Evolutionary conservation across 2,113 vertebrate species (phyloP), one percentile per base, ranked within the genome.

Genomic region (Rhinolophus ferrumequinum): DNA sequence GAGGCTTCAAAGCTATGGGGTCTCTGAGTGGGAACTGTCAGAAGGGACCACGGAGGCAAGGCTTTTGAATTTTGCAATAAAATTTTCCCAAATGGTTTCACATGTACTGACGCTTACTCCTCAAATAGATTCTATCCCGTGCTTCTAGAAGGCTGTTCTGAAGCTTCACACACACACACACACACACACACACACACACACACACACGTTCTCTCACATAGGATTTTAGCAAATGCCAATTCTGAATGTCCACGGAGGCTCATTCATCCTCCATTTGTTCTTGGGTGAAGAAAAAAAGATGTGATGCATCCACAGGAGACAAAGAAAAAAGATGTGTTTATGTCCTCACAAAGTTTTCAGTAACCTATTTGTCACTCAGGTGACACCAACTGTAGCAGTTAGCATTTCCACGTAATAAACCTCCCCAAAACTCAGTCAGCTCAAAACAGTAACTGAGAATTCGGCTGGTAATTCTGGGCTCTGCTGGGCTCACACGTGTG

Each of bases 141-240:
- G 13, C 47, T 89, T 54, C 58, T 6, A 9, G 28, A 81, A 81
- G n/a, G 28, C 15, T 56, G 26, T 54, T n/a, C 30, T 11, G 72
- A 88, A n/a, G 56, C 44, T 38, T 12, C 38, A 24, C 4, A 2
- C 28, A 2, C 2, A 0, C 15, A 8, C 33, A 35, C 22, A 33
- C 24, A 19, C 26, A 12, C n/a, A 52, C 3, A 1, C 4, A 1
- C 12, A 6, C 6, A 7, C 33, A 5, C 1, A 11, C 3, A 11
- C 3, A 16, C 38, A 67, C 16, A 11, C 12, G 3, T 3, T 26
- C 73, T 70, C 5, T 21, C 52, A 62, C 6, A 9, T 4, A 21
- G 1, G 11, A 14, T 56, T 76, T 66, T 26, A 41, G 21, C 60
- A 47, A 58, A 76, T 19, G 33, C 60, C 18, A 9, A 33, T 24